phyloP scores from a whole-genome alignment of 2,797 vertebrate species.

The Spea hammondii region DNA sequence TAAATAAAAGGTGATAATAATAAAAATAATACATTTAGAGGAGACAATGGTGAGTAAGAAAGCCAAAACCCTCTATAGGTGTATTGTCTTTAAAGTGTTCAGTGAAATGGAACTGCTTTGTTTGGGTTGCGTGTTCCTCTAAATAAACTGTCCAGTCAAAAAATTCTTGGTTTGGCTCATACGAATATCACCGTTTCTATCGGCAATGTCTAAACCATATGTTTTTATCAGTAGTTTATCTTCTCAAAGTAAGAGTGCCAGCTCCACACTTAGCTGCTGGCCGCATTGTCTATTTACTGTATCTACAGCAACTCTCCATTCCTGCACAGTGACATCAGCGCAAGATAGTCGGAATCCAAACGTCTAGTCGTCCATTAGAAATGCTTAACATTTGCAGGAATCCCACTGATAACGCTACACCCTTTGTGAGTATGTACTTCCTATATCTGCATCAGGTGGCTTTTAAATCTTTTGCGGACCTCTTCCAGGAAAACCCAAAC shows the following conservation, averaged over 20 bases:
- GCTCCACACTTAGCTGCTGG: constrained; percentile 62
- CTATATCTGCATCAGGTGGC: too few species aligned
- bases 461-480: too few species aligned
- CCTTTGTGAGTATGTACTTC: background rate
- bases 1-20: too few species aligned
- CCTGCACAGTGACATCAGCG: constrained; percentile 71
- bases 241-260: constrained; percentile 61
- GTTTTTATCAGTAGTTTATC: constrained; percentile 56
- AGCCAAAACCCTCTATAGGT: too few species aligned
- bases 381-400: constrained; percentile 62
- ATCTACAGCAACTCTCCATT: constrained; percentile 65
- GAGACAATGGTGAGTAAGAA: too few species aligned
- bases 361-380: constrained; percentile 67
- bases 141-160: background rate
- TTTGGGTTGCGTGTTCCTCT: too few species aligned
- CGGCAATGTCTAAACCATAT: constrained; percentile 23
- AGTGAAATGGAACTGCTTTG: too few species aligned
- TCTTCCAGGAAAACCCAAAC: too few species aligned
- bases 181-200: constrained; percentile 2
- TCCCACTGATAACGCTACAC: constrained; percentile 58
- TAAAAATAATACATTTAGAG: too few species aligned
- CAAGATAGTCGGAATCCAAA: constrained; percentile 61
- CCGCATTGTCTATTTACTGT: constrained; percentile 64
- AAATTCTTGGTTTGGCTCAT: constrained; percentile 7
- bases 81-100: too few species aligned